Base-by-base conservation (phyloP, 2,113 vertebrate genomes). In the Oostethus manadensis region DNA sequence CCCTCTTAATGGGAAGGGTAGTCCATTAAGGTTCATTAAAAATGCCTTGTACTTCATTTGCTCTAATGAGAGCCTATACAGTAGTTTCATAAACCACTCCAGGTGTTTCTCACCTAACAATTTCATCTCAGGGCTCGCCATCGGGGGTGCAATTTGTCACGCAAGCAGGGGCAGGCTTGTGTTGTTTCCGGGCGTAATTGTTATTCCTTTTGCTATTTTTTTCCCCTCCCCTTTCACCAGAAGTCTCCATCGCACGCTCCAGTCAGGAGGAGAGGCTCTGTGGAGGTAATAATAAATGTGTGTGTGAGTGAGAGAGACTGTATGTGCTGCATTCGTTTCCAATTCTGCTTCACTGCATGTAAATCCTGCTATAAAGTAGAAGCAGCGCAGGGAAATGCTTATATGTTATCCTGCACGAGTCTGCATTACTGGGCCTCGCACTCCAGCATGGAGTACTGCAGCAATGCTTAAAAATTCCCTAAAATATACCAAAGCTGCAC, bases 221-320 rank as follows among this genome's bases (percentile, higher is more conserved):
- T 48, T 73, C 61, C 71, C 76, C 76, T 40, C 78, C 82, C 80
- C 76, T 80, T 81, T 89, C 85, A 59, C 60, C 82, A 98, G 96
- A 98, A 89, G 88, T 97, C 69, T 93, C 93, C 6, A 93, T 98
- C 62, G 96, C 95, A 65, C 91, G 92, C 74, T 96, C 94, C 65
- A 95, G 94, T 53, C 82, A 91, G 62, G 94, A 94, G 79, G 94
- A 97, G 76, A 93, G 91, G 71, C 88, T 82, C 54, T 98, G 96
- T 86, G 96, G 94, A 66, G 94, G 96, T 98, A 92, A 90, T 98
- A 92, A 90, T 90, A 73, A 78, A 66, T 74, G 16, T 64, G 21
- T 78, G 7, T 58, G 18, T 64, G 38, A 53, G 14, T 51, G 23
- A 38, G 21, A 49, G 14, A 29, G 9, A 53, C 17, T 4, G 13